A percentile compares a stretch with the other conserved stretches of the same genome.
phyloP scores from a whole-genome alignment of 2,888 invertebrate genomes.

The Mythimna impura region DNA sequence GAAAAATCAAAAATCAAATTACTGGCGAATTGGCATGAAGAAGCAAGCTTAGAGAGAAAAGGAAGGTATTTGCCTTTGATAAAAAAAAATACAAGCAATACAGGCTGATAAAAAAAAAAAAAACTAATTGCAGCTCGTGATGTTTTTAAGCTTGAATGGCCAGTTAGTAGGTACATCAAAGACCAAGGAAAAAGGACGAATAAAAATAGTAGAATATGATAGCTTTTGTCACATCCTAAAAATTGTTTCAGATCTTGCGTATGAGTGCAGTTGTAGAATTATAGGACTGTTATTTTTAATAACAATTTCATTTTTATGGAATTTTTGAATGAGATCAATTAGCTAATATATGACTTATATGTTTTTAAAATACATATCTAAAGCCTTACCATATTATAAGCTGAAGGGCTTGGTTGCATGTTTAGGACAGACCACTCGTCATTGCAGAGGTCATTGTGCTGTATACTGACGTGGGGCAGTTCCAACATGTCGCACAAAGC shows the following conservation, averaged over 20 bases:
- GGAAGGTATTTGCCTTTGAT: no score
- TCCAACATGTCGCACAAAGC: slow-evolving; percentile 96
- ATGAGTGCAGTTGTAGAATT: neutral
- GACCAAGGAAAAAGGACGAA: neutral
- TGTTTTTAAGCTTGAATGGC: slow-evolving; percentile 5
- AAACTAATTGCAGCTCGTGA: neutral
- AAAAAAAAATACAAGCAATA: no score
- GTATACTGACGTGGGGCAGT: slow-evolving; percentile 95
- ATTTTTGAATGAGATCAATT: neutral
- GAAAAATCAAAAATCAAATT: neutral
- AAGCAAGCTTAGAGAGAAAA: no score
- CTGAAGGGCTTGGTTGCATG: slow-evolving; percentile 91
- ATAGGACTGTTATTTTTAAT: no score
- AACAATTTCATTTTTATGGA: neutral
- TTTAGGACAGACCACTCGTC: slow-evolving; percentile 91
- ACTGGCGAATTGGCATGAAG: no score
- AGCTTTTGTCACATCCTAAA: neutral
- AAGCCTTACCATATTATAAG: slow-evolving; percentile 79
- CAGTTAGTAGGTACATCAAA: neutral
- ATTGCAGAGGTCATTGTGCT: slow-evolving; percentile 92
- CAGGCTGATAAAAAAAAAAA: neutral
- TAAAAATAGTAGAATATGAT: neutral
- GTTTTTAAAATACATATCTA: neutral
- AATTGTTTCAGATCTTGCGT: neutral
- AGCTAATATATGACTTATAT: no score